Evolutionary conservation across 2,113 vertebrate species (phyloP).

Genomic region (Polypterus senegalus): DNA sequence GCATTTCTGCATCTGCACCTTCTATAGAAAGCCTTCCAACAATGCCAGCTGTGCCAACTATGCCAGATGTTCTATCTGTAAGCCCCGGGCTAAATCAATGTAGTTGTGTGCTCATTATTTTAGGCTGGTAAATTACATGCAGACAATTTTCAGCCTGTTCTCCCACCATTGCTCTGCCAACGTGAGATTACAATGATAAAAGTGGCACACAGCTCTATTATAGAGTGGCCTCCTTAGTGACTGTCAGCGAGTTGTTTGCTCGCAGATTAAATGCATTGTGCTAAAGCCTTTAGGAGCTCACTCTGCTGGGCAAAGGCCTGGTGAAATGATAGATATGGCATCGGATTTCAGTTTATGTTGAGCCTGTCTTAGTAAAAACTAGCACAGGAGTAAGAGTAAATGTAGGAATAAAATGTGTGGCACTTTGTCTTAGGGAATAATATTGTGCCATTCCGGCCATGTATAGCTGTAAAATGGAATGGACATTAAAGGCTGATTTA

Average conservation of each 20-base stretch:
- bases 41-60: constrained; percentile 91
- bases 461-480: too few relatives aligned
- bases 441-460: too few relatives aligned
- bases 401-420: too few relatives aligned
- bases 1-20: constrained; percentile 96
- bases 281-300: constrained; percentile 1
- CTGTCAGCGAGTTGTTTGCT: too few relatives aligned
- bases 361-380: not conserved
- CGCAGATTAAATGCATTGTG: too few relatives aligned
- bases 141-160: constrained; percentile 18
- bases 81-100: constrained; percentile 91
- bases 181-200: constrained; percentile 7
- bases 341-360: not conserved
- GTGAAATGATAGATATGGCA: constrained; percentile 3
- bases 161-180: constrained; percentile 29
- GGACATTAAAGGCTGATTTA: too few relatives aligned
- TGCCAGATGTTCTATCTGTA: constrained; percentile 98
- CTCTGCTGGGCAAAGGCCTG: not conserved
- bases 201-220: constrained; percentile 7
- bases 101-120: constrained; percentile 91
- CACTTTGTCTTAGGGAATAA: too few relatives aligned
- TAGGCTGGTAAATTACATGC: constrained; percentile 70
- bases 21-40: constrained; percentile 88
- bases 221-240: not conserved
- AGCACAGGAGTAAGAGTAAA: too few relatives aligned